Base-by-base conservation (phyloP, 2,797 vertebrate species). In the Hypotaenidia philippensis region DNA sequence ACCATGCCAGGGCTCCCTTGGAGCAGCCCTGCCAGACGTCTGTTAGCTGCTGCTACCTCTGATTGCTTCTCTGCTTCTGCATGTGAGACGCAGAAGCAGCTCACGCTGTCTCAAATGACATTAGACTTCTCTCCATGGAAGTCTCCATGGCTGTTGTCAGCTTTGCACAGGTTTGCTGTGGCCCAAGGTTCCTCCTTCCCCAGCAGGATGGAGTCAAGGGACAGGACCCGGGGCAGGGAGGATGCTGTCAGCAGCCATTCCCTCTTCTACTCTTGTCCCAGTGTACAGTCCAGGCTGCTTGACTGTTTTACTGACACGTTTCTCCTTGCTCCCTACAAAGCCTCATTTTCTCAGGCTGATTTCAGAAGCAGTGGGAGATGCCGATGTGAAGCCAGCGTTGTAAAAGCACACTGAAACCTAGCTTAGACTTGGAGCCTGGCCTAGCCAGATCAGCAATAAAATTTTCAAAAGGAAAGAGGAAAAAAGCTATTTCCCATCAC, bases 381-480 rank as follows among this genome's bases (percentile, higher is more conserved):
- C 63, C 1, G 17, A 93, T 49, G 79, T 14, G 29, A 94, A 96
- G 92, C 94, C 95, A 96, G 89, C 0, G 6, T 47, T 91, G 87
- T 94, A 93, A 96, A 96, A 95, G 82, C 94, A 61, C 70, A 41
- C 91, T 91, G 94, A 95, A 96, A 91, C 84, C 91, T 95, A 87
- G 80, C 94, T 95, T 95, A 88, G 80, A 86, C 91, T 93, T 96
- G 94, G 92, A 97, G 65, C 85, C 89, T 59, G 89, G 94, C 94
- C 89, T 96, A 94, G 92, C 94, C 92, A 94, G 94, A 97, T 96
- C 94, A 96, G 95, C 96, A 94, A 63, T 95, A 96, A 97, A 94
- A 95, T 93, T 94, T 96, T 96, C 96, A 97, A 95, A 97, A 95
- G 88, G 74, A 86, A 93, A 81, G 80, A 93, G 88, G 95, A 66